Conservation (phyloP, 2,113 vertebrate species). For the Pomatostomus ruficeps region DNA sequence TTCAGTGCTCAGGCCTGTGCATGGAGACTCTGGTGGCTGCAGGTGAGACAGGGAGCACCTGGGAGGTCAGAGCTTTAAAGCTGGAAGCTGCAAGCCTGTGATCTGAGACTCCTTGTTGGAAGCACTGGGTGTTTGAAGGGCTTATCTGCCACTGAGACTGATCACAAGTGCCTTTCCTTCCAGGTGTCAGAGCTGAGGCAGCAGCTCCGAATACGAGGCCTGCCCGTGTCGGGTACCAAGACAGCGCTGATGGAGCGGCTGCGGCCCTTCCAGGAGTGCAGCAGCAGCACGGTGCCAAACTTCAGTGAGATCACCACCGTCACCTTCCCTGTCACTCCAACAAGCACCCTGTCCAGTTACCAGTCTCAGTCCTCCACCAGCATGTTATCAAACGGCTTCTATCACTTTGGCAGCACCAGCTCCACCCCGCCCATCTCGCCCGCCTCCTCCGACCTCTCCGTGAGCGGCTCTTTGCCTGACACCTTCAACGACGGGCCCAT, state of each 20-base stretch:
- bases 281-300: conserved; percentile 65
- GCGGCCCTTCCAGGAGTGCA: conserved; percentile 87
- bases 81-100: background rate
- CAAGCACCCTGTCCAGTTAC: conserved; percentile 78
- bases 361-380: conserved; percentile 82
- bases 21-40: background rate
- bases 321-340: conserved; percentile 89
- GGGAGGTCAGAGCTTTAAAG: background rate
- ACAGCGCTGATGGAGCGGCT: conserved; percentile 91
- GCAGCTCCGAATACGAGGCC: conserved; percentile 90
- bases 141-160: background rate
- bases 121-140: background rate
- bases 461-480: conserved; percentile 88
- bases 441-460: conserved; percentile 90
- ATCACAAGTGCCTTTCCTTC: background rate
- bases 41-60: background rate
- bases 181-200: conserved; percentile 96
- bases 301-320: conserved; percentile 87
- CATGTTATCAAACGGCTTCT: conserved; percentile 86
- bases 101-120: background rate
- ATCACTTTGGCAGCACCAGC: conserved; percentile 91
- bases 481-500: conserved; percentile 89
- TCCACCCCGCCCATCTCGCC: conserved; percentile 94
- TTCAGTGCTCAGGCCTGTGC: background rate
- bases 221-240: conserved; percentile 95